Evolutionary conservation across 2,888 invertebrate genomes (phyloP).

Genomic region (Drosophila merina): DNA sequence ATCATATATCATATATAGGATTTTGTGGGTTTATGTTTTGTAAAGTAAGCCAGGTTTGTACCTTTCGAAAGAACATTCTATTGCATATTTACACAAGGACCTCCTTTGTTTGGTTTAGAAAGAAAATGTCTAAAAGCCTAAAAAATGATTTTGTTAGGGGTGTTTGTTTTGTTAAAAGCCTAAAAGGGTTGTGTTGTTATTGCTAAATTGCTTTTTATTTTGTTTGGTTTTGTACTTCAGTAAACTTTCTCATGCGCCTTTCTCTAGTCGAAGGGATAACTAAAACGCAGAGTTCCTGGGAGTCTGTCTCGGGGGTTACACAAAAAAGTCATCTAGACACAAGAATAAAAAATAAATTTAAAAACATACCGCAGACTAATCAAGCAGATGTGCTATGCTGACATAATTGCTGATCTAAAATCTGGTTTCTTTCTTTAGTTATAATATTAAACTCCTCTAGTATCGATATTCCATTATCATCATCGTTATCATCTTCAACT

Average conservation of each 20-base stretch:
- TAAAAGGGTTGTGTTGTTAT: constrained; percentile 55
- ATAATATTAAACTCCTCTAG: constrained; percentile 11
- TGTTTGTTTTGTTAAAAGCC: constrained; percentile 37
- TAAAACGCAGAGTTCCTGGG: constrained; percentile 34
- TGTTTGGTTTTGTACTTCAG: constrained; percentile 62
- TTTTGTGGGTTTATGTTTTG: constrained; percentile 27
- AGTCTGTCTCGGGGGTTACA: not conserved
- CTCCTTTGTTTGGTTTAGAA: not conserved
- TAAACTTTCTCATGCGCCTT: constrained; percentile 43
- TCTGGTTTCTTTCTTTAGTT: not conserved
- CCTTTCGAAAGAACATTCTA: constrained; percentile 30
- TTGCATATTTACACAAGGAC: constrained; percentile 32
- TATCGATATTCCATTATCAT: constrained; percentile 16
- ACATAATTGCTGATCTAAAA: constrained; percentile 7
- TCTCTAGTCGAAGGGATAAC: constrained; percentile 13
- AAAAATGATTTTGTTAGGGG: constrained; percentile 20
- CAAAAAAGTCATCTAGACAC: constrained; percentile 5
- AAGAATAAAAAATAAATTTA: constrained; percentile 3
- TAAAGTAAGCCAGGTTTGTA: constrained; percentile 50
- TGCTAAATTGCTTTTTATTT: constrained; percentile 68
- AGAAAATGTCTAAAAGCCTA: constrained; percentile 10
- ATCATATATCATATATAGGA: constrained; percentile 29
- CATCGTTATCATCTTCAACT: not conserved
- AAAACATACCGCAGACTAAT: constrained; percentile 3
- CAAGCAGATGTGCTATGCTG: constrained; percentile 4